phyloP scores from a whole-genome alignment of 2,113 vertebrate species.

The Bostrychus sinensis region DNA sequence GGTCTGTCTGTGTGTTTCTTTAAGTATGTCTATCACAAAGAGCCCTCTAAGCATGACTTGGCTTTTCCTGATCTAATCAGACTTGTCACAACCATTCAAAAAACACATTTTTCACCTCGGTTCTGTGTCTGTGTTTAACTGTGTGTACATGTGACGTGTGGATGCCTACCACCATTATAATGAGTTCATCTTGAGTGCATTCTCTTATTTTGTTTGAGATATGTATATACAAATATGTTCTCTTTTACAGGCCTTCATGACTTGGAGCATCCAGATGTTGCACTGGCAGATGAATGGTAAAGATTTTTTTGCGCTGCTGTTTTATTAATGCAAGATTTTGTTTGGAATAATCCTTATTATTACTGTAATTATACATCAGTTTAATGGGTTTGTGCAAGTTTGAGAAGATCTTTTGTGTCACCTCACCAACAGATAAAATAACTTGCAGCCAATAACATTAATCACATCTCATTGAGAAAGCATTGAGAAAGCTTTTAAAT shows the following conservation, averaged over 20 bases:
- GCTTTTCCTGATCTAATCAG: conserved; percentile 77
- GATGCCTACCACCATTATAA: conserved; percentile 49
- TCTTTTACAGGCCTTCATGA: conserved; percentile 90
- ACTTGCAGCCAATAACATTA: conserved; percentile 44
- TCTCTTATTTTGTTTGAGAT: conserved; percentile 36
- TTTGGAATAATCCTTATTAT: conserved; percentile 14
- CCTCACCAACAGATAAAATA: conserved; percentile 28
- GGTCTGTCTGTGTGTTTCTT: conserved; percentile 55
- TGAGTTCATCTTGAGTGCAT: conserved; percentile 38
- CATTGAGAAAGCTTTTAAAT: no score
- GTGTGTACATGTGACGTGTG: conserved; percentile 28
- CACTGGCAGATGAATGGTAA: conserved; percentile 96
- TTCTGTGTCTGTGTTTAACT: conserved; percentile 41
- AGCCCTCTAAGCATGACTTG: conserved; percentile 73
- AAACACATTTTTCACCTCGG: conserved; percentile 66
- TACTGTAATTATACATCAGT: conserved; percentile 20
- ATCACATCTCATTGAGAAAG: conserved; percentile 48
- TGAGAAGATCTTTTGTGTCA: conserved; percentile 51
- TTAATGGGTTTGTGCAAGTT: conserved; percentile 18
- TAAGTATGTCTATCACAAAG: conserved; percentile 66
- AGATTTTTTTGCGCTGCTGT: conserved; percentile 27
- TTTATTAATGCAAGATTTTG: conserved; percentile 5
- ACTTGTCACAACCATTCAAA: conserved; percentile 69
- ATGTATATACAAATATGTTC: conserved; percentile 32
- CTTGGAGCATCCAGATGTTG: conserved; percentile 98